Percentiles rank a stretch among this genome's conserved stretches.
phyloP scores from a whole-genome alignment of 2,113 vertebrate genomes.

The Scytalopus superciliaris region DNA sequence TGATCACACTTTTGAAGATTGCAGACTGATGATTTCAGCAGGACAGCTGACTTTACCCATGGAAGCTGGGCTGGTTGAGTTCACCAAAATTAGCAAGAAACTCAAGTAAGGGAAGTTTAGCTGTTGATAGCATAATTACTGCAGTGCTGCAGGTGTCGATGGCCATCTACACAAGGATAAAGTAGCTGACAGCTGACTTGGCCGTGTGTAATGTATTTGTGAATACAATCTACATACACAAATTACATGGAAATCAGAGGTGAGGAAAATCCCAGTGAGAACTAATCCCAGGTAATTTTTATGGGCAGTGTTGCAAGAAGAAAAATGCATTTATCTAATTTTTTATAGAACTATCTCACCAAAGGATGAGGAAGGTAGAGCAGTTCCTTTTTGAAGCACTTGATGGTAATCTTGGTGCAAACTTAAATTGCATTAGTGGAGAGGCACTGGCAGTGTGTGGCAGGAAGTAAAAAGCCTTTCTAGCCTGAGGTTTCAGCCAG shows the following conservation, averaged over 20 bases:
- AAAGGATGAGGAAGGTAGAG: background rate
- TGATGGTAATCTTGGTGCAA: background rate
- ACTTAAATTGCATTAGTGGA: background rate
- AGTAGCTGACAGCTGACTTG: background rate
- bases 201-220: background rate
- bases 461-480: background rate
- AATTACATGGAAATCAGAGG: background rate
- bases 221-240: background rate
- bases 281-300: background rate
- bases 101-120: slow-evolving; percentile 80
- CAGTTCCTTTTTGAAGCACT: background rate
- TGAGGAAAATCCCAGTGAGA: background rate
- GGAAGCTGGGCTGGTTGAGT: slow-evolving; percentile 97
- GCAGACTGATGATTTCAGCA: slow-evolving; percentile 95
- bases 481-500: background rate
- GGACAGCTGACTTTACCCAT: slow-evolving; percentile 94
- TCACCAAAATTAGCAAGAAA: slow-evolving; percentile 96
- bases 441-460: background rate
- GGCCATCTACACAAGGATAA: background rate
- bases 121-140: background rate
- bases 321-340: background rate
- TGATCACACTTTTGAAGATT: slow-evolving; percentile 97
- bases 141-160: background rate
- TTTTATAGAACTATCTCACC: background rate
- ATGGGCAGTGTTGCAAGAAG: background rate